phyloP scores from a whole-genome alignment of 2,888 invertebrate species.

The Cephus sareptanus region DNA sequence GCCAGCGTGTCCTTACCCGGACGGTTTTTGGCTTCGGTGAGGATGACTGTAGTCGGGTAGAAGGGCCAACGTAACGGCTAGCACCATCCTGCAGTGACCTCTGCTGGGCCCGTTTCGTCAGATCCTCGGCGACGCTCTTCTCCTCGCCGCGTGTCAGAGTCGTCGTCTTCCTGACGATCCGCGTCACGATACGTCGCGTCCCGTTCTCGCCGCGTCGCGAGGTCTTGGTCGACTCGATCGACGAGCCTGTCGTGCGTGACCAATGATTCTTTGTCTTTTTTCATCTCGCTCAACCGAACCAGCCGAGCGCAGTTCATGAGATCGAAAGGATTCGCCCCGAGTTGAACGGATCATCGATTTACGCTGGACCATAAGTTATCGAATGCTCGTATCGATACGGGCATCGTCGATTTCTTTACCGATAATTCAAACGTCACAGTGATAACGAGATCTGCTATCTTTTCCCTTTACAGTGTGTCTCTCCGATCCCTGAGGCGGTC shows the following conservation, averaged over 20 bases:
- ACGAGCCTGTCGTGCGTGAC: conserved; percentile 67
- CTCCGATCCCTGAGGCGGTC: neutral
- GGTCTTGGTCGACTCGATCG: conserved; percentile 85
- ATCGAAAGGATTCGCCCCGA: neutral
- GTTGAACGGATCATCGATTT: neutral
- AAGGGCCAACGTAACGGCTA: conserved; percentile 31
- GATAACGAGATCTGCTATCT: neutral
- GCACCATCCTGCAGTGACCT: conserved; percentile 70
- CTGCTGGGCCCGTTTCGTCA: conserved; percentile 71
- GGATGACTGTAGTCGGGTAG: conserved; percentile 67
- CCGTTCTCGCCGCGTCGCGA: conserved; percentile 83
- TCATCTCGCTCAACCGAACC: neutral
- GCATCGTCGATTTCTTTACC: neutral
- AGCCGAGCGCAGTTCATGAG: neutral
- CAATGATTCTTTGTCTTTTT: neutral
- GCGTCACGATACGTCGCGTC: conserved; percentile 84
- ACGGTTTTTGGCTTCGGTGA: conserved; percentile 77
- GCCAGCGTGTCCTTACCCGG: conserved; percentile 72
- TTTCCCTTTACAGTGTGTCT: neutral
- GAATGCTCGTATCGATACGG: neutral
- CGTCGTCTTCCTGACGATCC: conserved; percentile 89
- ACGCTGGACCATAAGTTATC: too few species aligned
- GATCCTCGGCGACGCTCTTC: conserved; percentile 77
- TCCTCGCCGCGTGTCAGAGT: conserved; percentile 89
- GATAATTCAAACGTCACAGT: neutral